A percentile compares a stretch with the other conserved stretches of the same genome.
Conservation (phyloP, 2,797 vertebrate species). For the Lacerta viridis region DNA sequence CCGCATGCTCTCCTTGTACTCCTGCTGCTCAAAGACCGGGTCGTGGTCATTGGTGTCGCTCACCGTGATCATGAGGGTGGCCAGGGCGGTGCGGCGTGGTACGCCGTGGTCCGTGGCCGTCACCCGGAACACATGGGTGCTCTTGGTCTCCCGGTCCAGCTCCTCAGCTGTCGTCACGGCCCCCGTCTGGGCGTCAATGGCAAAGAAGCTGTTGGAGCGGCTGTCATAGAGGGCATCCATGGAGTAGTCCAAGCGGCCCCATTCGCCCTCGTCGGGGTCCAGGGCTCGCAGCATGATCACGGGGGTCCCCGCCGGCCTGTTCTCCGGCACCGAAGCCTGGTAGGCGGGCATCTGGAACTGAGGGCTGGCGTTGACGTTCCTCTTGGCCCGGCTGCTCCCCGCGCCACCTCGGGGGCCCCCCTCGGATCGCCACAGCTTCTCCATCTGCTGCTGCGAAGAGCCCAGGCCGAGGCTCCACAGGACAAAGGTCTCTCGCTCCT, state of each 20-base stretch:
- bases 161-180: conserved; percentile 86
- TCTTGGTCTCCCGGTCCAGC: conserved; percentile 94
- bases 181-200: conserved; percentile 84
- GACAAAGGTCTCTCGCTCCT: conserved; percentile 48
- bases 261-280: conserved; percentile 90
- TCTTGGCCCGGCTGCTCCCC: conserved; percentile 79
- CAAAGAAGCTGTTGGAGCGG: conserved; percentile 91
- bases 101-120: conserved; percentile 88
- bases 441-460: conserved; percentile 70
- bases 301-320: conserved; percentile 86
- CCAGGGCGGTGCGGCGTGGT: conserved; percentile 91
- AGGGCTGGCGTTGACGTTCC: conserved; percentile 88
- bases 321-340: conserved; percentile 92
- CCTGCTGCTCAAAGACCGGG: conserved; percentile 92
- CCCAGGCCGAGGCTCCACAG: conserved; percentile 82
- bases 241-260: conserved; percentile 88
- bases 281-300: conserved; percentile 88
- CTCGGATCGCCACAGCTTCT: conserved; percentile 69
- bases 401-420: conserved; percentile 55
- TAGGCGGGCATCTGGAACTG: conserved; percentile 97
- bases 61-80: conserved; percentile 91
- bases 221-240: conserved; percentile 96
- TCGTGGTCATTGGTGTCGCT: conserved; percentile 92
- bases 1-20: conserved; percentile 93
- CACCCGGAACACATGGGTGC: conserved; percentile 93